Percentiles rank a stretch among this genome's conserved stretches.
These are phyloP conservation scores for Cottoperca gobio DNA, from an alignment of 2,797 vertebrate species.

Conservation along the genomic window DNA sequence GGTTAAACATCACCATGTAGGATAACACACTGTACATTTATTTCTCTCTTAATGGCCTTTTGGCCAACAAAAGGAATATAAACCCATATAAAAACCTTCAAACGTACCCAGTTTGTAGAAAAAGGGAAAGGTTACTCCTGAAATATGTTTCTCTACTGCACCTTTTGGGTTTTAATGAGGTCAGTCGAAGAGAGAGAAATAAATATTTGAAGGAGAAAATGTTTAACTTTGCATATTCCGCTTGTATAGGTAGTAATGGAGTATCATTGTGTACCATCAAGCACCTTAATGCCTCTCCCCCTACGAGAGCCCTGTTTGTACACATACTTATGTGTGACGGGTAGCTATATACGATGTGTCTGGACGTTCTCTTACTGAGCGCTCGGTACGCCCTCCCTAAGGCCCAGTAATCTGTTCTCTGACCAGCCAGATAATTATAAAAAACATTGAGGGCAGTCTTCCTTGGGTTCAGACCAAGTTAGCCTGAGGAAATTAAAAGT, in stretches of 20 bases:
- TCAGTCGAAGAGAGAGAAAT: background rate
- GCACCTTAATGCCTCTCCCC: background rate
- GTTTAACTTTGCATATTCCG: too few species aligned
- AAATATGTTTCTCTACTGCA: background rate
- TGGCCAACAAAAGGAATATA: background rate
- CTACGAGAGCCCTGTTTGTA: background rate
- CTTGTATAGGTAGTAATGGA: too few species aligned
- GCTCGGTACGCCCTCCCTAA: slow-evolving; percentile 45
- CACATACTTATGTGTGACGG: background rate
- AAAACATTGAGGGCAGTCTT: slow-evolving; percentile 41
- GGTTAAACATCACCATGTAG: background rate
- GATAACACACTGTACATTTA: too few species aligned
- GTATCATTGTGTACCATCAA: too few species aligned
- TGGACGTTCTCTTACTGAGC: slow-evolving; percentile 9
- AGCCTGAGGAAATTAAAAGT: slow-evolving; percentile 40
- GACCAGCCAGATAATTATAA: slow-evolving; percentile 57
- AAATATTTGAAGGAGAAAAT: too few species aligned
- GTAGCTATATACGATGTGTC: background rate
- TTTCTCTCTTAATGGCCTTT: too few species aligned
- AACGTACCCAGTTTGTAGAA: background rate
- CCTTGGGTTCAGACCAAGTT: slow-evolving; percentile 32
- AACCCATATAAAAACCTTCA: background rate
- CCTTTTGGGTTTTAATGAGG: background rate
- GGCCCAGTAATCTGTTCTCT: slow-evolving; percentile 58
- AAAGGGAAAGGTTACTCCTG: too few species aligned